phyloP scores from a whole-genome alignment of 2,797 vertebrate species.

The Sandelia bainsii region DNA sequence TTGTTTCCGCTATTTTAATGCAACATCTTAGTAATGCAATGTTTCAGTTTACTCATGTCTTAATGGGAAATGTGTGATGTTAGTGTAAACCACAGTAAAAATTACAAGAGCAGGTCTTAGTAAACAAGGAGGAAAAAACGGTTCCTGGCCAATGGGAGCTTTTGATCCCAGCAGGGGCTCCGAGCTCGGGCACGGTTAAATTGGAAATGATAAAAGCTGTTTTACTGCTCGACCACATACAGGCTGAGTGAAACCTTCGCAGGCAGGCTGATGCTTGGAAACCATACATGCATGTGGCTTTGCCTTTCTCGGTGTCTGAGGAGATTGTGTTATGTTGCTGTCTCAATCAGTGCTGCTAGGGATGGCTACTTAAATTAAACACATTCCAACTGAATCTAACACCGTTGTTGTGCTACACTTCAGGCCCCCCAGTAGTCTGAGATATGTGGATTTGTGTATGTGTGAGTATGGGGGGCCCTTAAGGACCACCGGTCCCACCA shows the following conservation, averaged over 20 bases:
- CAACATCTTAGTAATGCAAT: neutral
- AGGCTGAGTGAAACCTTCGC: conserved; percentile 61
- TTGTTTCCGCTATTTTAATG: conserved; percentile 37
- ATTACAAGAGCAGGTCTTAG: conserved; percentile 49
- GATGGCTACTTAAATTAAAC: conserved; percentile 68
- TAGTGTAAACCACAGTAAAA: conserved; percentile 53
- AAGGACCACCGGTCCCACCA: conserved; percentile 67
- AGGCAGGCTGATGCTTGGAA: conserved; percentile 55
- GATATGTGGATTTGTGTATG: conserved; percentile 59
- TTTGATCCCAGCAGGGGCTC: conserved; percentile 79
- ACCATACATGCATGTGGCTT: conserved; percentile 48
- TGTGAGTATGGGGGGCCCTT: conserved; percentile 57
- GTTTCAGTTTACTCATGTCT: conserved; percentile 11
- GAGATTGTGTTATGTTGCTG: conserved; percentile 51
- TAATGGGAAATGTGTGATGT: conserved; percentile 19
- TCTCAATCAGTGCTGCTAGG: conserved; percentile 65
- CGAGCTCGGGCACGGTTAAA: conserved; percentile 73
- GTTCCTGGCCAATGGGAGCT: conserved; percentile 46
- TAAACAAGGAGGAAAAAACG: conserved; percentile 41
- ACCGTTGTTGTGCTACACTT: conserved; percentile 68
- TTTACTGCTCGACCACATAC: conserved; percentile 78
- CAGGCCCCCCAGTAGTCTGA: conserved; percentile 37
- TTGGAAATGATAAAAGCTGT: conserved; percentile 81
- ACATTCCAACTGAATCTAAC: conserved; percentile 72
- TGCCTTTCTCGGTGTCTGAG: conserved; percentile 34